Percentiles rank a stretch among this genome's conserved stretches.
Conservation (phyloP, 2,113 vertebrate genomes). For the Petroica traversi region DNA sequence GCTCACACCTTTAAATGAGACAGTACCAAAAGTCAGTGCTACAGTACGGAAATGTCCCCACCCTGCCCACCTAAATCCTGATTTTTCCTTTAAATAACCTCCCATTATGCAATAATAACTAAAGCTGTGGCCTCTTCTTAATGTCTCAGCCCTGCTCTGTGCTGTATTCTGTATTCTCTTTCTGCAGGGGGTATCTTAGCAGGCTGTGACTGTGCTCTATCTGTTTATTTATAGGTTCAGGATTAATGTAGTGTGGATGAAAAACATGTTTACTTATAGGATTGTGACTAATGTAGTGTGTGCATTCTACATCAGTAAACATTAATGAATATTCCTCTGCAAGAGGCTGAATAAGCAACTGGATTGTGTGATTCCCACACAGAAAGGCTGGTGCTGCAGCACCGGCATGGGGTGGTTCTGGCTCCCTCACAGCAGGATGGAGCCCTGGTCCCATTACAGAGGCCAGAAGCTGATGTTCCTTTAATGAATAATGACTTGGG, state of each 20-base stretch:
- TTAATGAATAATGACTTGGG: neutral
- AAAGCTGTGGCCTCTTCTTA: neutral
- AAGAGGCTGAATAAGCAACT: neutral
- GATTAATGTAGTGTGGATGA: constrained; percentile 59
- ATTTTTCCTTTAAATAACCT: neutral
- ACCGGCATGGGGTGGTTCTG: neutral
- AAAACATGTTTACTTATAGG: constrained; percentile 58
- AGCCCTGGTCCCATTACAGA: neutral
- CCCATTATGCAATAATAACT: neutral
- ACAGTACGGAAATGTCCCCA: neutral
- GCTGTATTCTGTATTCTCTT: neutral
- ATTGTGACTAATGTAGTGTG: constrained; percentile 62
- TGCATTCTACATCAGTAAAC: constrained; percentile 45
- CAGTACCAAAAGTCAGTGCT: neutral
- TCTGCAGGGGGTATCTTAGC: neutral
- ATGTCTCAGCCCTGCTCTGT: neutral
- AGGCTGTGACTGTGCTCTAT: neutral
- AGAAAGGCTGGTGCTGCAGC: neutral
- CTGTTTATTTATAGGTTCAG: constrained; percentile 59
- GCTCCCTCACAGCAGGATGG: neutral
- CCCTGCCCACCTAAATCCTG: neutral
- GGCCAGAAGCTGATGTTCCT: neutral
- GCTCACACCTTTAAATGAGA: neutral
- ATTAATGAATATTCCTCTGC: constrained; percentile 26
- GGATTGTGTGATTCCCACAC: neutral